Percentiles rank a stretch among this genome's conserved stretches.
Evolutionary conservation across 2,888 invertebrate genomes (phyloP).

Genomic region (Leptogaster cylindrica): DNA sequence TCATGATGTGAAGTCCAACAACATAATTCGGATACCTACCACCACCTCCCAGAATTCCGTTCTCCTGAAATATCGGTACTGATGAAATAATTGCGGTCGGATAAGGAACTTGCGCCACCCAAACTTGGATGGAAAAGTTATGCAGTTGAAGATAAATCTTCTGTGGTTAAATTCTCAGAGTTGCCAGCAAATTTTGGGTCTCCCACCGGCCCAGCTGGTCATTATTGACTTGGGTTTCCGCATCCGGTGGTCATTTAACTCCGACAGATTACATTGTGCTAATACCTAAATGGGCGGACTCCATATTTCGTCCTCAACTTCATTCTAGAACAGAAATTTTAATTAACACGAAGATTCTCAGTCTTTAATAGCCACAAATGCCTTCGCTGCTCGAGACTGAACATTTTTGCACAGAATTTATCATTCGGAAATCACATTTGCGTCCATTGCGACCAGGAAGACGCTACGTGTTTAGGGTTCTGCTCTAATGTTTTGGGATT

Average conservation of each 20-base stretch:
- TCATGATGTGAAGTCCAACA: not conserved
- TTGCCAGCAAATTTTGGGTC: conserved; percentile 24
- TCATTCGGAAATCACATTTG: conserved; percentile 20
- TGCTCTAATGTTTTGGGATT: conserved; percentile 9
- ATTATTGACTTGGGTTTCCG: conserved; percentile 30
- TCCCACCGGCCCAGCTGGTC: conserved; percentile 7
- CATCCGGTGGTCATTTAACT: conserved; percentile 35
- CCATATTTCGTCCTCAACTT: not conserved
- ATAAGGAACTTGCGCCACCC: conserved; percentile 4
- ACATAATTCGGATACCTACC: not conserved
- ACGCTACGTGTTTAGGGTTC: not conserved
- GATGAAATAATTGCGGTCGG: conserved; percentile 33
- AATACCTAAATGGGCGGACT: conserved; percentile 5
- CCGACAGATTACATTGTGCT: conserved; percentile 16
- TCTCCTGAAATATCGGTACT: not conserved
- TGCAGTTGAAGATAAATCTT: conserved; percentile 18
- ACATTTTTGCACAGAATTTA: conserved; percentile 11
- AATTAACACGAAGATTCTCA: conserved; percentile 24
- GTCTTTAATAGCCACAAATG: conserved; percentile 12
- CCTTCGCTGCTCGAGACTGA: not conserved
- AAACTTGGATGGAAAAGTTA: conserved; percentile 3
- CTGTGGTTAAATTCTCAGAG: conserved; percentile 3
- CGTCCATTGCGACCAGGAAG: conserved; percentile 20
- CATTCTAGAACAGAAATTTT: conserved; percentile 18
- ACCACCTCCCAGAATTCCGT: not conserved